These are phyloP conservation scores for Crotophaga sulcirostris DNA, from an alignment of 2,113 vertebrate genomes.

Conservation along the genomic window DNA sequence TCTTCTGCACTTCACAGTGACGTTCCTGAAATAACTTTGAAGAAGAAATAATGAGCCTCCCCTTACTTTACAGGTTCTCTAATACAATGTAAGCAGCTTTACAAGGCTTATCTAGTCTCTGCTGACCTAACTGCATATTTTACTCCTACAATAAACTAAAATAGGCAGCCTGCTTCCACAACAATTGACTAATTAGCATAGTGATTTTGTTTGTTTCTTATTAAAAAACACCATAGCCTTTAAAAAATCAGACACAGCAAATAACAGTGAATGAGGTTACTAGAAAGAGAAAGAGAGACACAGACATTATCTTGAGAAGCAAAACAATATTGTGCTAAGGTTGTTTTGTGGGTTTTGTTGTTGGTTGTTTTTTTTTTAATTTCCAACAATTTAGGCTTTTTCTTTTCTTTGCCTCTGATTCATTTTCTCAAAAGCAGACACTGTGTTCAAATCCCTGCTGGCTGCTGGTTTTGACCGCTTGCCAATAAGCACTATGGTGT, in stretches of 20 bases:
- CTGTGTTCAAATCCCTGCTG: neutral
- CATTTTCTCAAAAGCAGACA: neutral
- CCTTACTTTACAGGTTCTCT: slow-evolving; percentile 69
- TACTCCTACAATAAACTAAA: slow-evolving; percentile 64
- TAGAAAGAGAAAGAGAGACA: neutral
- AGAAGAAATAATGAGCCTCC: slow-evolving; percentile 62
- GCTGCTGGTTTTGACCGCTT: neutral
- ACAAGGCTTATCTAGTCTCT: slow-evolving; percentile 62
- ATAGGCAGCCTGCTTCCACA: slow-evolving; percentile 36
- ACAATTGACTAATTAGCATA: slow-evolving; percentile 31
- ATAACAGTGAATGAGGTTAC: neutral
- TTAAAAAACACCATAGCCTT: neutral
- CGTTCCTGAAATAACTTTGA: slow-evolving; percentile 76
- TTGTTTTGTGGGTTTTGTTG: neutral
- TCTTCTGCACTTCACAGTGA: slow-evolving; percentile 33
- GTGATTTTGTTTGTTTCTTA: neutral
- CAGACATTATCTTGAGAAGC: neutral
- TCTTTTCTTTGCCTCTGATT: neutral
- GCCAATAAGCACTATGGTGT: neutral
- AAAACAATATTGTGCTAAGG: neutral
- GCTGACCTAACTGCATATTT: slow-evolving; percentile 65
- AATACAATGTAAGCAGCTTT: slow-evolving; percentile 77
- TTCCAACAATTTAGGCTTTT: neutral
- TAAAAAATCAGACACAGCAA: neutral
- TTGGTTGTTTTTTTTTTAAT: neutral